Percentiles rank a stretch among this genome's conserved stretches.
Conservation (phyloP, 2,113 vertebrate genomes). For the Lynx canadensis region DNA sequence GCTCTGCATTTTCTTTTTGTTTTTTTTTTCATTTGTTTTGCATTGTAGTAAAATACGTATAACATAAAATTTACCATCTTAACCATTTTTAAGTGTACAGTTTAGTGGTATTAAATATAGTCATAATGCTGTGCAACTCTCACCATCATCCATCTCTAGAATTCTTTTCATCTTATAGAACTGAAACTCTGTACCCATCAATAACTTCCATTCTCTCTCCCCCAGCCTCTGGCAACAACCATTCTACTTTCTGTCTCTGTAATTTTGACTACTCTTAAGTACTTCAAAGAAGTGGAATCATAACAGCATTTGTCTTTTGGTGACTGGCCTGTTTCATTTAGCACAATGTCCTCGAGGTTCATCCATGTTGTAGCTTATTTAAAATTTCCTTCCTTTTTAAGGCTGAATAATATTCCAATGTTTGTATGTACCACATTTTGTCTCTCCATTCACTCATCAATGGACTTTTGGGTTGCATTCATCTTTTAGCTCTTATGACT, state of each 20-base stretch:
- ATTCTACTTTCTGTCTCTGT: not conserved
- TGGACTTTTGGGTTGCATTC: not conserved
- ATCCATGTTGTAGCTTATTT: too few relatives aligned
- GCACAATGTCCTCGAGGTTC: not conserved
- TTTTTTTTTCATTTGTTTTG: not conserved
- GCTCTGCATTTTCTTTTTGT: not conserved
- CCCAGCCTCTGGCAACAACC: not conserved
- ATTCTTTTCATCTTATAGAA: not conserved
- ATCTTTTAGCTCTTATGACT: not conserved
- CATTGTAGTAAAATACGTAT: not conserved
- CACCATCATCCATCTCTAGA: not conserved
- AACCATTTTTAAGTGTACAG: not conserved
- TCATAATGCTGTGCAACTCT: not conserved
- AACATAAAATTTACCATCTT: not conserved
- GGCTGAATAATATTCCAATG: not conserved
- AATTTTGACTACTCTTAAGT: not conserved
- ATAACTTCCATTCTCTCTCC: not conserved
- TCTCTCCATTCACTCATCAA: not conserved
- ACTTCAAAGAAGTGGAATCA: not conserved
- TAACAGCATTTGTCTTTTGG: not conserved
- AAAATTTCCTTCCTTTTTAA: not conserved
- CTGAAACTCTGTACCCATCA: not conserved
- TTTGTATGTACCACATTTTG: not conserved
- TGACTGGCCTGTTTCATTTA: not conserved
- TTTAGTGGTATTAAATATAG: not conserved